Evolutionary conservation across 2,797 vertebrate species (phyloP), one percentile per base, ranked within the genome.

Genomic region (Oryzias sinensis): DNA sequence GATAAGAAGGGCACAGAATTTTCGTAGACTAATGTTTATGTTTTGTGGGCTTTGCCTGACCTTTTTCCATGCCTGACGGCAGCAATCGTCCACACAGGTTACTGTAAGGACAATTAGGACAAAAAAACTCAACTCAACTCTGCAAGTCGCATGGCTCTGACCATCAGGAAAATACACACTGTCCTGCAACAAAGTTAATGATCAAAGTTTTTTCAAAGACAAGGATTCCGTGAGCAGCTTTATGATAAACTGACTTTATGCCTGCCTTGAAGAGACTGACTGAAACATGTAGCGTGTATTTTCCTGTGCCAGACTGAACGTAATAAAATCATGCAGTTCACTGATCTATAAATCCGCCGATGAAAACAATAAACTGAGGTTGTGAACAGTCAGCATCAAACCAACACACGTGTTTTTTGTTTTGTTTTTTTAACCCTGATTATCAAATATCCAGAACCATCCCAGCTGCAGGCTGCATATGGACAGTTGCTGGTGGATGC

Each of bases 331-430:
- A 82, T 62, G 63, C 49, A 78, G 78, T 68, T 87, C 76, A 76
- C 52, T 77, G 77, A 70, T 78, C 80, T 77, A 68, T 67, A 76
- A 81, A 79, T 62, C 51, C 41, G 49, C 62, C 59, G 64, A 48
- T 65, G 64, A 76, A 75, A 77, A 78, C 51, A 83, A 80, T 80
- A 72, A 80, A 85, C 86, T 47, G 83, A 53, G 69, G 69, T 60
- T 67, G 56, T 73, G 71, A 60, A 57, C 33, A 70, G 61, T 82
- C 80, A 63, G 79, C 79, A 72, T 61, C 29, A 60, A 87, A 87
- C 90, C 85, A 75, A 86, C 86, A 77, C 49, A 53, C 48, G 53
- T 40, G 11, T 7, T 59, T 63, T 67, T 74, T 80, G 73, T 73
- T 8, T 59, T 65, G 62, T 74, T 81, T 76, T 76, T 68, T 60